Base-by-base conservation (phyloP, 2,797 vertebrate genomes). In the Dryobates pubescens region DNA sequence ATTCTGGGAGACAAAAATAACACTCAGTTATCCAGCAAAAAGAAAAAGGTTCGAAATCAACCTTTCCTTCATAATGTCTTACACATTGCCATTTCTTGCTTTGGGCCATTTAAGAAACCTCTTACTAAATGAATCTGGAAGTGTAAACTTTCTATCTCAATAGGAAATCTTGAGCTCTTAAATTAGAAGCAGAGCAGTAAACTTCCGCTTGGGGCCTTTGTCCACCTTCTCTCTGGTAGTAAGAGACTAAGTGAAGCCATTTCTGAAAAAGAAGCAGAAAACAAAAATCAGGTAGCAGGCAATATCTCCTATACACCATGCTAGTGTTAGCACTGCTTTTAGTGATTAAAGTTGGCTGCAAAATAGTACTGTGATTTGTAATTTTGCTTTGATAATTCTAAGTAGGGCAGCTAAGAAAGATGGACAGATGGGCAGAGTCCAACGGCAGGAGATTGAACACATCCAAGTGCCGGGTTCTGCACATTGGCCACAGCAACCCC, bases 61-160 rank as follows among this genome's bases (percentile, higher is more conserved):
- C 17, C 20, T 90, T 90, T 90, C 56, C 61, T 77, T 73, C 29
- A 29, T 73, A 61, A 41, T 84, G 54, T 92, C 63, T 43, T 73
- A 64, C 38, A 57, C 30, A 19, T 19, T 76, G 63, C 63, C 41
- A 64, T 88, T 89, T 89, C 49, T 92, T 61, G 17, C 88, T 94
- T 73, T 89, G 32, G 54, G 64, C 45, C 32, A 17, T 84, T 56
- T 84, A 43, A 95, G 68, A 83, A 93, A 61, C 13, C 26, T 74
- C 67, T 89, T 82, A 57, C 36, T 75, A 89, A 88, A 81, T 67
- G 56, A 65, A 77, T 86, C 85, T 92, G 57, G 74, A 89, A 92
- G 17, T 93, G 34, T 56, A 83, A 65, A 51, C 16, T 86, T 93
- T 67, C 80, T 83, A 81, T 92, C 89, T 92, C 61, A 89, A 43